Evolutionary conservation across 2,113 vertebrate genomes (phyloP).

Genomic region (Camelus bactrianus): DNA sequence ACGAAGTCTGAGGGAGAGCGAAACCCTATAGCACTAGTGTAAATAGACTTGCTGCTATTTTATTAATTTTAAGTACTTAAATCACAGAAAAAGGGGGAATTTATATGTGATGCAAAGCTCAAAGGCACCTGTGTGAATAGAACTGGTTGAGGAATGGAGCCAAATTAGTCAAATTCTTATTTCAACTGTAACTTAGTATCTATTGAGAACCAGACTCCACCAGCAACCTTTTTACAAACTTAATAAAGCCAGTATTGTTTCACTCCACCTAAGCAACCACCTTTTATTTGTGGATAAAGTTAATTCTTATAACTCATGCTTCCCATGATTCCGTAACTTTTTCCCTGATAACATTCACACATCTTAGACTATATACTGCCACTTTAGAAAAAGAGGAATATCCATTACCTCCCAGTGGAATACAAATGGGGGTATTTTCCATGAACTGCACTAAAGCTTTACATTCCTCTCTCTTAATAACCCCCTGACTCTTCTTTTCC

Average conservation of each 20-base stretch:
- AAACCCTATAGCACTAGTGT: not conserved
- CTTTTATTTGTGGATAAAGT: constrained; percentile 18
- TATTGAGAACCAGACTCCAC: constrained; percentile 7
- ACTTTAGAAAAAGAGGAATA: constrained; percentile 25
- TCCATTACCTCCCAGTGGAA: not conserved
- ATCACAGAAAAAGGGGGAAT: not conserved
- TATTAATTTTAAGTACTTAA: constrained; percentile 11
- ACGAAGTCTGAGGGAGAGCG: not conserved
- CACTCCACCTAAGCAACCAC: not conserved
- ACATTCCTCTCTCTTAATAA: constrained; percentile 44
- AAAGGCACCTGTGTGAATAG: not conserved
- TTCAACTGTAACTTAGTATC: constrained; percentile 16
- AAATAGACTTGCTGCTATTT: not conserved
- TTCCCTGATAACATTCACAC: not conserved
- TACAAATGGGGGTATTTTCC: constrained; percentile 52
- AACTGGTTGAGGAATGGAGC: not conserved
- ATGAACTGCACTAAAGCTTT: not conserved
- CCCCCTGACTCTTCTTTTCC: constrained; percentile 64
- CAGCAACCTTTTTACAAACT: constrained; percentile 10
- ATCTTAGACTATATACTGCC: not conserved
- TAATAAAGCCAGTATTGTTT: constrained; percentile 20
- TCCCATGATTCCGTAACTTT: not conserved
- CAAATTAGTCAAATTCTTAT: constrained; percentile 37
- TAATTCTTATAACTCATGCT: constrained; percentile 47
- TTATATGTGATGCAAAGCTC: not conserved